Conservation (phyloP, 2,888 invertebrate genomes). For the Sminthurides aquaticus region DNA sequence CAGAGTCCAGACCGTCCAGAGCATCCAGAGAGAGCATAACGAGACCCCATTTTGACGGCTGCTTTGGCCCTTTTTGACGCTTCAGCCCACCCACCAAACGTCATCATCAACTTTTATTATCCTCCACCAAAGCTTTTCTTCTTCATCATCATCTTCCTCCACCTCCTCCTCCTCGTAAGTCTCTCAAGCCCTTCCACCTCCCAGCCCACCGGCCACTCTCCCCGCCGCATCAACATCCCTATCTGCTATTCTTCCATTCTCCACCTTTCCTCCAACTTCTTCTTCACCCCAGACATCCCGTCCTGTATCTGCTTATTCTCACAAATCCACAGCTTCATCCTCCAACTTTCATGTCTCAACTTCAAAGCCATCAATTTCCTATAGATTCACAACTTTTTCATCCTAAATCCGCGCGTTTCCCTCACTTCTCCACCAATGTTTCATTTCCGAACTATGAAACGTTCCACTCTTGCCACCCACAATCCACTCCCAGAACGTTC, state of each 20-base stretch:
- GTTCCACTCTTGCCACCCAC: too few relatives aligned
- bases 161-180: neutral
- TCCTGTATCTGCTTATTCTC: too few relatives aligned
- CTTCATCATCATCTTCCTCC: neutral
- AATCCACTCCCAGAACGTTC: too few relatives aligned
- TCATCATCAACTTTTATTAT: constrained; percentile 29
- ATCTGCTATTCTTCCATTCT: neutral
- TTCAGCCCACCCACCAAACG: constrained; percentile 25
- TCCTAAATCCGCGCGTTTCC: too few relatives aligned
- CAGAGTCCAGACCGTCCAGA: neutral
- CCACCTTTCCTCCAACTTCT: neutral
- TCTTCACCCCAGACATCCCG: too few relatives aligned
- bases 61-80: constrained; percentile 19
- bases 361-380: too few relatives aligned
- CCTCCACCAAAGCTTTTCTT: neutral
- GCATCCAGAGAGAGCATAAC: neutral
- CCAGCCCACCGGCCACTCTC: neutral
- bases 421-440: too few relatives aligned
- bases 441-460: too few relatives aligned
- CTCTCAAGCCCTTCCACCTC: neutral
- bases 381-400: too few relatives aligned
- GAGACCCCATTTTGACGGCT: constrained; percentile 4
- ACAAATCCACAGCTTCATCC: too few relatives aligned
- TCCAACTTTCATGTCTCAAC: too few relatives aligned
- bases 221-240: neutral